Conservation (phyloP, 1,140 invertebrate species). For the Caenorhabditis elegans region WBcel235 BX284602.5:8133001-8133500, state of each 20-base stretch:
- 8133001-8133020: conserved; percentile 23
- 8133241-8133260: neutral
- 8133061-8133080: neutral
- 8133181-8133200: neutral
- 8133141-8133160: neutral
- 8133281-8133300: conserved; percentile 37
- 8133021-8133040: conserved; percentile 1
- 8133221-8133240: conserved; percentile 2
- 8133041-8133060: conserved; percentile 4
- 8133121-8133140: neutral
- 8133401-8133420: neutral
- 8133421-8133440: conserved; percentile 7
- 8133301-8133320: neutral
- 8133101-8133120: neutral
- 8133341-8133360: neutral
- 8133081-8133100: conserved; percentile 2
- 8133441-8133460: neutral
- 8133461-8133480: neutral
- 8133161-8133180: neutral
- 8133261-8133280: conserved; percentile 3
- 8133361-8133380: neutral
- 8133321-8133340: conserved; percentile 22
- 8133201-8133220: neutral
- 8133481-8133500: neutral
- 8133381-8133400: neutral